These are phyloP conservation scores for Dexiosoma caninum DNA, from an alignment of 2,888 invertebrate species.

Conservation along the genomic window DNA sequence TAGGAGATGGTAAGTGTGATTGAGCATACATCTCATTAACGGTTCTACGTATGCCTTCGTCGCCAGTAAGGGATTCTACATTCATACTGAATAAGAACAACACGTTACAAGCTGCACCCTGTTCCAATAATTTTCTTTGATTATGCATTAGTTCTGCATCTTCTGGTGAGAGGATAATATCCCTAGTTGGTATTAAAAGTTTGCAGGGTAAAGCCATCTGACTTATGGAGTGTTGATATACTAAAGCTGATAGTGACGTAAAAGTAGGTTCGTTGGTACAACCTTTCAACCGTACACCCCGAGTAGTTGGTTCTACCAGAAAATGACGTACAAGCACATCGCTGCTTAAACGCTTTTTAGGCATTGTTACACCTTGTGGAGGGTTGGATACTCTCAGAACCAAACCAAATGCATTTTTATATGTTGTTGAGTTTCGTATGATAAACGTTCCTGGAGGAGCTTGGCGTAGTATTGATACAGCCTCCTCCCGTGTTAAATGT, in stretches of 20 bases:
- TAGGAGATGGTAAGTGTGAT: slow-evolving; percentile 81
- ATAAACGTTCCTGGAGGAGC: slow-evolving; percentile 95
- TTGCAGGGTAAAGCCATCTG: slow-evolving; percentile 96
- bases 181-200: slow-evolving; percentile 84
- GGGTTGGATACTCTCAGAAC: slow-evolving; percentile 93
- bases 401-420: slow-evolving; percentile 90
- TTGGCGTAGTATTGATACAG: slow-evolving; percentile 90
- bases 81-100: slow-evolving; percentile 92
- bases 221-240: slow-evolving; percentile 98
- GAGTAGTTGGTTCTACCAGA: slow-evolving; percentile 96
- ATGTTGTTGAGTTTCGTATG: slow-evolving; percentile 91
- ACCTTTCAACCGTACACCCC: slow-evolving; percentile 96
- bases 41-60: slow-evolving; percentile 87
- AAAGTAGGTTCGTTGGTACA: slow-evolving; percentile 98
- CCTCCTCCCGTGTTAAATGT: slow-evolving; percentile 95
- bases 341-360: slow-evolving; percentile 78
- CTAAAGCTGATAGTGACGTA: slow-evolving; percentile 95
- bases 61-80: slow-evolving; percentile 95
- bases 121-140: slow-evolving; percentile 79
- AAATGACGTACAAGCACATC: slow-evolving; percentile 96
- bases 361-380: slow-evolving; percentile 83
- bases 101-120: slow-evolving; percentile 94
- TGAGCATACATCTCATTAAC: slow-evolving; percentile 82
- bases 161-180: slow-evolving; percentile 61
- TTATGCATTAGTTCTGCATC: slow-evolving; percentile 65